A percentile compares a stretch with the other conserved stretches of the same genome.
These are phyloP conservation scores for Eueides isabella DNA, from an alignment of 1,140 invertebrate species.

Conservation along the genomic window DNA sequence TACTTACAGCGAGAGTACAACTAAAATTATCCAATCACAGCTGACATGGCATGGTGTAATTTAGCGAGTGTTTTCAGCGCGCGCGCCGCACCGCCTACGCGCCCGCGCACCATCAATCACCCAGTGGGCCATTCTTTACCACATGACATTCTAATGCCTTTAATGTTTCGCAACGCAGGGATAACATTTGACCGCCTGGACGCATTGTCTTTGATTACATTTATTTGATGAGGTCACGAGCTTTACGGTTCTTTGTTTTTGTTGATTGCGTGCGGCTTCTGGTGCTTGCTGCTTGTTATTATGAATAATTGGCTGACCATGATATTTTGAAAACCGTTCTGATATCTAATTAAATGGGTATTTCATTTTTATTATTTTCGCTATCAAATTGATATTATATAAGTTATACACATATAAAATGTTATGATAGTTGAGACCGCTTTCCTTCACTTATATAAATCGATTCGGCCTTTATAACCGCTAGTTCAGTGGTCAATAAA, in stretches of 20 bases:
- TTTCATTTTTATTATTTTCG: not conserved
- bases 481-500: constrained; percentile 58
- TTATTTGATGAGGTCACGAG: constrained; percentile 52
- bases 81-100: constrained; percentile 61
- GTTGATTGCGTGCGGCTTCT: constrained; percentile 39
- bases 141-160: constrained; percentile 72
- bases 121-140: constrained; percentile 65
- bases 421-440: constrained; percentile 23
- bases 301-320: not conserved
- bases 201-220: constrained; percentile 55
- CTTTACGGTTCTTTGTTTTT: constrained; percentile 46
- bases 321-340: not conserved
- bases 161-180: constrained; percentile 60
- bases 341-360: not conserved
- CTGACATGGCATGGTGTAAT: constrained; percentile 63
- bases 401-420: constrained; percentile 15
- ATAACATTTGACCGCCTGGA: constrained; percentile 63
- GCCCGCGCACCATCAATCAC: constrained; percentile 67
- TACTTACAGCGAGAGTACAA: constrained; percentile 33
- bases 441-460: constrained; percentile 38
- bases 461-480: constrained; percentile 38
- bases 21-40: constrained; percentile 65
- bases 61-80: constrained; percentile 69
- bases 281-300: constrained; percentile 9
- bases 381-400: not conserved